Percentiles rank a stretch among this genome's conserved stretches.
Evolutionary conservation across 2,797 vertebrate species (phyloP).

Genomic region (Psittacula derbiana): DNA sequence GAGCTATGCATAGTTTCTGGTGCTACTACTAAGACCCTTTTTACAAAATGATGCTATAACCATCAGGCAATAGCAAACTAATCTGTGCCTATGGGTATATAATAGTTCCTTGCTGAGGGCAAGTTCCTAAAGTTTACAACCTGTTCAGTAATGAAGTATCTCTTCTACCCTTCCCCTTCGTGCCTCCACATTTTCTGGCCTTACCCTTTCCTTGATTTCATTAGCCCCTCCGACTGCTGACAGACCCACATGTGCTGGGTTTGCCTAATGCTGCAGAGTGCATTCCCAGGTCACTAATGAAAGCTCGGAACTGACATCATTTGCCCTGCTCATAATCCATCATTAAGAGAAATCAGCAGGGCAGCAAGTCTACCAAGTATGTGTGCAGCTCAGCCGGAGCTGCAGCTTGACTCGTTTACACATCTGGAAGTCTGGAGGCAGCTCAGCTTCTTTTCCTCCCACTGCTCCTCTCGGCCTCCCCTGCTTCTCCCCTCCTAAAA

Average conservation of each 20-base stretch:
- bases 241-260: neutral
- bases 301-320: neutral
- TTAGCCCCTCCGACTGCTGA: neutral
- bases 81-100: neutral
- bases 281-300: neutral
- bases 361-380: neutral
- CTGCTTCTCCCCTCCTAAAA: neutral
- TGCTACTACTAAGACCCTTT: neutral
- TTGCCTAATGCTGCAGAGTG: neutral
- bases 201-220: neutral
- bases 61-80: neutral
- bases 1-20: neutral
- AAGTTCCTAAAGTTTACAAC: neutral
- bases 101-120: neutral
- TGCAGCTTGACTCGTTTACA: no score
- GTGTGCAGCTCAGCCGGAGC: neutral
- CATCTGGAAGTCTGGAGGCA: no score
- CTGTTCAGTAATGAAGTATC: neutral
- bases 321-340: neutral
- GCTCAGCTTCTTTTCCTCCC: neutral
- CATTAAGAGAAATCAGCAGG: neutral
- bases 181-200: neutral
- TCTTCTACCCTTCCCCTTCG: neutral
- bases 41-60: neutral
- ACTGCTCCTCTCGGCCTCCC: neutral